Evolutionary conservation across 2,888 invertebrate genomes (phyloP).

Genomic region (Timema podura): DNA sequence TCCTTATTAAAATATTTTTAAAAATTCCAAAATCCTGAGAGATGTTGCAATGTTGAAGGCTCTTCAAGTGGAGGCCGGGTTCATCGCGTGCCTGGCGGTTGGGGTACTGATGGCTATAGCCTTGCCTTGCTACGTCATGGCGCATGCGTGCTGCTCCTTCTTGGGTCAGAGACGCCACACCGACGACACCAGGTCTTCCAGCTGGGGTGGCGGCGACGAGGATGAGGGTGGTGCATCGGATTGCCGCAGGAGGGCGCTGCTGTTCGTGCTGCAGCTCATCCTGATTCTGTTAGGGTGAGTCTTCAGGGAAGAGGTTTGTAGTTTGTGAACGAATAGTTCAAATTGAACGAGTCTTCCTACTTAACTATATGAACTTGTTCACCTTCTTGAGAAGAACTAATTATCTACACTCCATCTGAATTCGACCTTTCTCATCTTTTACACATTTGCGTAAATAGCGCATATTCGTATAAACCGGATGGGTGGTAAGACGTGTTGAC

Average conservation of each 20-base stretch:
- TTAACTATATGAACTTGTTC: too few relatives aligned
- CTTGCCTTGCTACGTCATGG: slow-evolving; percentile 59
- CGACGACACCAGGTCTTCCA: slow-evolving; percentile 37
- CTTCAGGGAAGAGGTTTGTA: slow-evolving; percentile 30
- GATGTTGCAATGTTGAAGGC: slow-evolving; percentile 50
- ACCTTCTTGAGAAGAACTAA: too few relatives aligned
- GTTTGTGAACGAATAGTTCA: too few relatives aligned
- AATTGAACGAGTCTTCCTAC: too few relatives aligned
- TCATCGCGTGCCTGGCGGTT: slow-evolving; percentile 58
- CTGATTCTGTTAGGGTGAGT: slow-evolving; percentile 43
- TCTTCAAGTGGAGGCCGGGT: slow-evolving; percentile 65
- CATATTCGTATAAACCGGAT: too few relatives aligned
- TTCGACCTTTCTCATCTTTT: too few relatives aligned
- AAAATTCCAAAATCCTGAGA: slow-evolving; percentile 3
- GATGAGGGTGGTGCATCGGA: slow-evolving; percentile 22
- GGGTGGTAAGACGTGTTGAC: too few relatives aligned
- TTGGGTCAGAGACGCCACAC: not conserved
- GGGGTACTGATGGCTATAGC: slow-evolving; percentile 61
- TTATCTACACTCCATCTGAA: too few relatives aligned
- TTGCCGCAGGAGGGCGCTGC: slow-evolving; percentile 35
- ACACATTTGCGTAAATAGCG: too few relatives aligned
- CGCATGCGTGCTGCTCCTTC: slow-evolving; percentile 46
- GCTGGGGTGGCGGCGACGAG: slow-evolving; percentile 42
- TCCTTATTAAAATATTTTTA: not conserved
- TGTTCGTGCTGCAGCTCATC: slow-evolving; percentile 27